Base-by-base conservation (phyloP, 2,888 invertebrate species). In the Brachylomia viminalis region DNA sequence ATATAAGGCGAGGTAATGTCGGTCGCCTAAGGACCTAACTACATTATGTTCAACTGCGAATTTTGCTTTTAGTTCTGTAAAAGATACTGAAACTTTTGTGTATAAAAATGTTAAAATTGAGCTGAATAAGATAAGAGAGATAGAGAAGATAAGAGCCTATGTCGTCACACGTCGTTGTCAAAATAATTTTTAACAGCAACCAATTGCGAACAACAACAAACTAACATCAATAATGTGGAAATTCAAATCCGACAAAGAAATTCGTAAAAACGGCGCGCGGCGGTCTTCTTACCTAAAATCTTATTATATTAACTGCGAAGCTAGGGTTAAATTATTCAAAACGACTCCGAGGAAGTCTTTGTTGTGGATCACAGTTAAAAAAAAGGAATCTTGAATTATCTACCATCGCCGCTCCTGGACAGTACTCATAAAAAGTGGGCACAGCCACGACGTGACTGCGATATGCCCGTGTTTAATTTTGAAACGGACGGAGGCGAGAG, bases 401-500 rank as follows among this genome's bases (percentile, higher is more conserved):
- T 84, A 69, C 81, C 84, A 88, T 87, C 87, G 70, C 78, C 61
- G 73, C 76, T 88, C 86, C 83, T 86, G 90, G 89, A 88, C 86
- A 88, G 89, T 87, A 90, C 88, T 91, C 93, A 92, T 94, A 94
- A 95, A 93, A 92, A 92, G 89, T 87, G 89, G 87, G 90, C 86
- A 89, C 86, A 85, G 82, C 86, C 84, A 88, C 91, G 91, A 95
- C 95, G 95, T 95, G 95, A 95, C 95, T 94, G 92, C 94, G 95
- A 95, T 95, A 94, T 94, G 94, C 76, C 93, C 91, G 92, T 92
- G 91, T 92, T 95, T 95, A 94, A 95, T 95, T 94, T 91, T 92
- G 91, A 93, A 95, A 93, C 93, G 94, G 94, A 93, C 93, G 93
- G 89, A 92, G 92, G 91, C 93, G 93, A 93, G 93, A 95, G 96